These are phyloP conservation scores for Bathynomus jamesi DNA, from an alignment of 1,140 invertebrate genomes.

Conservation along the genomic window DNA sequence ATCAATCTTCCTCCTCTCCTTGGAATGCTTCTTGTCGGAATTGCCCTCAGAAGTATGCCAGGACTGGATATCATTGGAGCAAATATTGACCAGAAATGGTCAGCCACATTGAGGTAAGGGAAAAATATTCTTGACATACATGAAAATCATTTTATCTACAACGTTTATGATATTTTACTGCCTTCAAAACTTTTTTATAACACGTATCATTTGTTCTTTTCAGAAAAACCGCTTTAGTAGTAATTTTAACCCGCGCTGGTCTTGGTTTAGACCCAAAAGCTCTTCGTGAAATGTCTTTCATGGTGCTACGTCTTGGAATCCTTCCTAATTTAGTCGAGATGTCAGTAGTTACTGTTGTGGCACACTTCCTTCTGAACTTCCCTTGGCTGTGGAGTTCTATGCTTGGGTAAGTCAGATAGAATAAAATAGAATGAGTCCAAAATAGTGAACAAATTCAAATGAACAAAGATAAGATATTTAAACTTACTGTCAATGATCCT, in stretches of 20 bases:
- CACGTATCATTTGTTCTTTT: constrained; percentile 38
- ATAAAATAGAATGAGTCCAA: background rate
- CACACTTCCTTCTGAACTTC: constrained; percentile 65
- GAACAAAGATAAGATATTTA: background rate
- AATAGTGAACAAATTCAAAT: background rate
- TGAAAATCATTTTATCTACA: background rate
- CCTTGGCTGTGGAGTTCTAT: constrained; percentile 82
- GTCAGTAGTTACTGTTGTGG: constrained; percentile 55
- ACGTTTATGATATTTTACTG: background rate
- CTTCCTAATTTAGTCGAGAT: constrained; percentile 77
- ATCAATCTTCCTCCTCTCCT: constrained; percentile 74
- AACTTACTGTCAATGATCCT: background rate
- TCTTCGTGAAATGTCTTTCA: constrained; percentile 59
- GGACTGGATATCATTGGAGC: constrained; percentile 40
- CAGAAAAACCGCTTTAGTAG: constrained; percentile 80
- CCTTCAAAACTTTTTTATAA: background rate
- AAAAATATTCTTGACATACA: background rate
- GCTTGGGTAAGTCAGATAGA: constrained; percentile 53
- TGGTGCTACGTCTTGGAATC: constrained; percentile 60
- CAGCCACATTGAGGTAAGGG: constrained; percentile 13
- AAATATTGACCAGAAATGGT: constrained; percentile 17
- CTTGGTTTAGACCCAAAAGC: constrained; percentile 79
- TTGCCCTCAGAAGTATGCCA: constrained; percentile 64
- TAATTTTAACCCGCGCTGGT: constrained; percentile 85
- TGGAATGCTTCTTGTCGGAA: constrained; percentile 76